phyloP scores from a whole-genome alignment of 2,888 invertebrate species.

The Dryococelus australis region DNA sequence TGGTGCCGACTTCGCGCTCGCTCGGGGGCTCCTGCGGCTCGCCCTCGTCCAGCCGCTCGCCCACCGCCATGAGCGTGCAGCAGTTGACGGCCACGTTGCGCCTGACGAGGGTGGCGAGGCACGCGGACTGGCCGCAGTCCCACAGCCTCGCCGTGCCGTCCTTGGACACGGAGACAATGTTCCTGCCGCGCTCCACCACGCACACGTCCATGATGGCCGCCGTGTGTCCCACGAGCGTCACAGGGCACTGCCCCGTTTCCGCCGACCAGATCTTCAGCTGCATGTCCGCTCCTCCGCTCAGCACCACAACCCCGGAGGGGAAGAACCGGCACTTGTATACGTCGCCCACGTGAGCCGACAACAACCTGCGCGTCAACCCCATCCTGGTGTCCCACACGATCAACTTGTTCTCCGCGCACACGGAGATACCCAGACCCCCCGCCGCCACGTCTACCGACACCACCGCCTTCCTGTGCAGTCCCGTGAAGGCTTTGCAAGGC shows the following conservation, averaged over 20 bases:
- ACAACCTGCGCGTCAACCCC: constrained; percentile 61
- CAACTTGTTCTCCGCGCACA: constrained; percentile 66
- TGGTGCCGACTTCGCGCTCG: constrained; percentile 66
- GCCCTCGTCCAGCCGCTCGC: constrained; percentile 54
- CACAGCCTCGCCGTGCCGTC: constrained; percentile 75
- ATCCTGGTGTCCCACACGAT: constrained; percentile 70
- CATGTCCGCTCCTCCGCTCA: constrained; percentile 75
- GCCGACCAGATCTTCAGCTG: constrained; percentile 75
- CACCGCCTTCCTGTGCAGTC: constrained; percentile 57
- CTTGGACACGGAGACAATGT: constrained; percentile 74
- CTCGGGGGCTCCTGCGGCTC: constrained; percentile 51
- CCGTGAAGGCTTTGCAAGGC: constrained; percentile 59
- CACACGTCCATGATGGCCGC: constrained; percentile 69
- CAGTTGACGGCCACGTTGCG: constrained; percentile 67
- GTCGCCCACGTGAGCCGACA: constrained; percentile 73
- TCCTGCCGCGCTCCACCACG: constrained; percentile 72
- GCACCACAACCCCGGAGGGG: constrained; percentile 72
- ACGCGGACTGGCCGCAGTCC: constrained; percentile 71
- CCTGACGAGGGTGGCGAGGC: constrained; percentile 63
- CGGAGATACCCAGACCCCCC: constrained; percentile 69
- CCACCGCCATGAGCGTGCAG: constrained; percentile 61
- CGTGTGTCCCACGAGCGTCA: constrained; percentile 70
- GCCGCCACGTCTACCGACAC: constrained; percentile 66
- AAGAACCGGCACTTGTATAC: constrained; percentile 73
- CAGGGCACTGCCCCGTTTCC: constrained; percentile 71